Evolutionary conservation across 2,797 vertebrate species (phyloP), one percentile per base, ranked within the genome.

Genomic region (Phoxinus dragarum): DNA sequence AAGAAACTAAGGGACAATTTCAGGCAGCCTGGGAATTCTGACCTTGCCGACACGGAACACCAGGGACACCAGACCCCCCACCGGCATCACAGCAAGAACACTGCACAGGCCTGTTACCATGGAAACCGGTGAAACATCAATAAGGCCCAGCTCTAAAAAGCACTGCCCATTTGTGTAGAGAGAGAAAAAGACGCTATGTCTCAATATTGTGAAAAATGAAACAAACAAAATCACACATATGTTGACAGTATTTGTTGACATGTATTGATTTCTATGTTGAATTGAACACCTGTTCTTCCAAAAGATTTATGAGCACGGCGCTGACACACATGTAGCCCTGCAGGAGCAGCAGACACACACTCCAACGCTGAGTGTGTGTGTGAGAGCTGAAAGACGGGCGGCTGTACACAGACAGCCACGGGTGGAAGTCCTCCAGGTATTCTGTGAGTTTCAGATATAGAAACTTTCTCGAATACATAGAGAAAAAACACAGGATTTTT

Each of bases 351-450:
- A 95, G 84, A 84, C 94, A 95, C 76, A 96, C 87, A 0, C 91
- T 80, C 8, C 97, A 94, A 27, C 96, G 94, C 4, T 96, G 93
- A 0, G 90, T 87, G 81, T 66, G 92, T 23, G 90, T 94, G 90
- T 95, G 94, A 0, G 87, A 34, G 54, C 88, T 92, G 49, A 92
- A 91, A 0, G 90, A 84, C 0, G 96, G 94, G 40, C 92, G 91
- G 83, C 91, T 93, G 90, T 87, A 95, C 38, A 94, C 88, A 0
- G 95, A 96, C 4, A 92, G 82, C 96, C 97, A 97, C 0, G 89
- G 80, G 71, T 97, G 96, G 84, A 94, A 92, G 77, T 97, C 95
- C 21, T 95, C 89, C 88, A 97, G 78, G 88, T 92, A 94, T 88
- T 96, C 94, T 0, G 82, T 92, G 68, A 96, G 90, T 89, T 92